Conservation (phyloP, 2,797 vertebrate genomes). For the Pantherophis alleghaniensis region DNA sequence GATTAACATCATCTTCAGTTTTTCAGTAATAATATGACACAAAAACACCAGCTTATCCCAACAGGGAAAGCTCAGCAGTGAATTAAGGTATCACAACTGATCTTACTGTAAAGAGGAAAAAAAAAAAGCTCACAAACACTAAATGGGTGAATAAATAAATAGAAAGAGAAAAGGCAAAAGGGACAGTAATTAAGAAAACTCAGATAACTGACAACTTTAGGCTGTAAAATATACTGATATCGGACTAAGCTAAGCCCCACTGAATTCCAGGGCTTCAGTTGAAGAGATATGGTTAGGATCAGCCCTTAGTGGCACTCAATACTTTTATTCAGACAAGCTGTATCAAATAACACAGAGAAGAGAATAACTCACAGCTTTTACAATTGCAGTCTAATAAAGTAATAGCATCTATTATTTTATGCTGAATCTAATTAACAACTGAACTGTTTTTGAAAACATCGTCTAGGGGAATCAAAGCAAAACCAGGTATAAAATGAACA, state of each 20-base stretch:
- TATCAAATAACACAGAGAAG: not conserved
- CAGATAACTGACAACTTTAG: not conserved
- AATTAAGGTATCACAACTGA: not conserved
- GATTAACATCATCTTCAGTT: not conserved
- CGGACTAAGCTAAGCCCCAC: not conserved
- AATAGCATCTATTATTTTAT: constrained; percentile 20
- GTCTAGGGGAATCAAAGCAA: constrained; percentile 46
- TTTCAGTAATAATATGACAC: constrained; percentile 1
- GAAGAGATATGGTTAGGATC: not conserved
- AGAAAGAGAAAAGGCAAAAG: not conserved
- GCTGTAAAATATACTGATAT: not conserved
- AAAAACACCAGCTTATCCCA: not conserved
- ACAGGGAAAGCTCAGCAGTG: not conserved
- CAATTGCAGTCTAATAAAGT: not conserved
- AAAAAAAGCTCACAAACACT: not conserved
- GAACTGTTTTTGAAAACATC: constrained; percentile 19
- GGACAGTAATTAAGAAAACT: not conserved
- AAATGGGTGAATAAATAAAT: not conserved
- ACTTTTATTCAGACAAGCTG: not conserved
- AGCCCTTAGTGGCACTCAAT: not conserved
- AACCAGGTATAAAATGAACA: constrained; percentile 29
- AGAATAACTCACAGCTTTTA: not conserved
- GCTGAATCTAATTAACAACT: constrained; percentile 16
- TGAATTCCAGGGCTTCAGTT: not conserved
- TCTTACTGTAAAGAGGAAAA: not conserved